Conservation (phyloP, 2,797 vertebrate species). For the Coendou prehensilis region DNA sequence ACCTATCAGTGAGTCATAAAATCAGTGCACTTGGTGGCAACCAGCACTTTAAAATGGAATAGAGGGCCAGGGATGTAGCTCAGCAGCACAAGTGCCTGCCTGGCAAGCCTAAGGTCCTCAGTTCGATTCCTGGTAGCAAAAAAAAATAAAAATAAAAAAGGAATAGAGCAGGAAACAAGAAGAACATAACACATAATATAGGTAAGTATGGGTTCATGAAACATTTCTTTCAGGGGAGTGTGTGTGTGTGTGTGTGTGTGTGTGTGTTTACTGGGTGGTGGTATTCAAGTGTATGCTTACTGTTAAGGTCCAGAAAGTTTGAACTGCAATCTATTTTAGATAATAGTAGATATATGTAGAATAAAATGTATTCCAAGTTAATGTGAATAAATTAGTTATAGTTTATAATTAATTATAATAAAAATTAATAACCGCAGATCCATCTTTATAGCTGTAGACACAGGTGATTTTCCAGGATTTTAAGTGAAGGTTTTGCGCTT, state of each 20-base stretch:
- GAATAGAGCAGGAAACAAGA: not conserved
- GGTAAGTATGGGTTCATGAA: not conserved
- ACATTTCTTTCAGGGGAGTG: not conserved
- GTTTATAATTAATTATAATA: not conserved
- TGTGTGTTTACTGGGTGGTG: not conserved
- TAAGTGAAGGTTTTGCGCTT: slow-evolving; percentile 46
- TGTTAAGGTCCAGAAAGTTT: slow-evolving; percentile 48
- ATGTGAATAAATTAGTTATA: not conserved
- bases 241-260: not conserved
- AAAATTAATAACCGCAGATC: not conserved
- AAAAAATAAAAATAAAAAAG: not conserved
- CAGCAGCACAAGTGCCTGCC: too few relatives aligned
- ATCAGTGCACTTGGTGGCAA: not conserved
- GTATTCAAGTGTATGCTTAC: not conserved
- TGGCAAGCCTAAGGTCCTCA: too few relatives aligned
- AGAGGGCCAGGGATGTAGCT: too few relatives aligned
- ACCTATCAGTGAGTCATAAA: slow-evolving; percentile 38
- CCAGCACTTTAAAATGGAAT: slow-evolving; percentile 36
- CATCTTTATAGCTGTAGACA: not conserved
- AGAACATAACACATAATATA: not conserved
- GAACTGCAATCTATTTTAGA: not conserved
- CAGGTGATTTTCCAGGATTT: slow-evolving; percentile 5
- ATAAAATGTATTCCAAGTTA: not conserved
- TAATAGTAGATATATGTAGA: not conserved
- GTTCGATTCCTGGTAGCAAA: too few relatives aligned